Conservation (phyloP, 2,888 invertebrate species). For the Agriotes lineatus region DNA sequence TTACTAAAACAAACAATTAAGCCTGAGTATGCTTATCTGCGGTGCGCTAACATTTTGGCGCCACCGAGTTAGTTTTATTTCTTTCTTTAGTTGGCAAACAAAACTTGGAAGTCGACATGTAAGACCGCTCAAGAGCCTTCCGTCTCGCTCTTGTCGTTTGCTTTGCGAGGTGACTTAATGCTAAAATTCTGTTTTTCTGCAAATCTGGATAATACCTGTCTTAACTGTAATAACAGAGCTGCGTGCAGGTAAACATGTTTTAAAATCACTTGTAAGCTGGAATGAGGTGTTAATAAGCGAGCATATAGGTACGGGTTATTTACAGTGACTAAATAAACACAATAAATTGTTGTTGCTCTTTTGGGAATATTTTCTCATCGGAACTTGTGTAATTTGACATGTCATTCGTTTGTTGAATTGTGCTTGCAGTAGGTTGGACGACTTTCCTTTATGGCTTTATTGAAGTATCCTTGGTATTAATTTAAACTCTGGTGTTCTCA, state of each 20-base stretch:
- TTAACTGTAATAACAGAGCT: constrained; percentile 36
- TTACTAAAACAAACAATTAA: constrained; percentile 37
- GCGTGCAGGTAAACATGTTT: constrained; percentile 44
- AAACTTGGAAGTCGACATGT: background rate
- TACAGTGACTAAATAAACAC: constrained; percentile 51
- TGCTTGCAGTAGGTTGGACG: constrained; percentile 8
- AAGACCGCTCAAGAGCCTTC: background rate
- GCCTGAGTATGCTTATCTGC: constrained; percentile 26
- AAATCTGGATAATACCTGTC: constrained; percentile 20
- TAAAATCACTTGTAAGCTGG: constrained; percentile 55
- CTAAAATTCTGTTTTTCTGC: constrained; percentile 6
- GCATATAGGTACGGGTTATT: constrained; percentile 52
- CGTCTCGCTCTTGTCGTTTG: background rate
- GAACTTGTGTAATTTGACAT: constrained; percentile 41
- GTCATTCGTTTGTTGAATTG: constrained; percentile 25
- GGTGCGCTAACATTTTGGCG: constrained; percentile 32
- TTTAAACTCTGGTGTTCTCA: too few species aligned
- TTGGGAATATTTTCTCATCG: constrained; percentile 52
- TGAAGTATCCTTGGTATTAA: background rate
- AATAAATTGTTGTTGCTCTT: constrained; percentile 49
- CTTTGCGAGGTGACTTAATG: constrained; percentile 1
- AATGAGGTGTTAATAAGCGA: constrained; percentile 58
- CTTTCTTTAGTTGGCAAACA: constrained; percentile 16
- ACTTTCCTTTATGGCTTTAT: constrained; percentile 22
- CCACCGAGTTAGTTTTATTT: constrained; percentile 28